These are phyloP conservation scores for Drosophila rhopaloa DNA, from an alignment of 1,140 invertebrate genomes.

Conservation along the genomic window DNA sequence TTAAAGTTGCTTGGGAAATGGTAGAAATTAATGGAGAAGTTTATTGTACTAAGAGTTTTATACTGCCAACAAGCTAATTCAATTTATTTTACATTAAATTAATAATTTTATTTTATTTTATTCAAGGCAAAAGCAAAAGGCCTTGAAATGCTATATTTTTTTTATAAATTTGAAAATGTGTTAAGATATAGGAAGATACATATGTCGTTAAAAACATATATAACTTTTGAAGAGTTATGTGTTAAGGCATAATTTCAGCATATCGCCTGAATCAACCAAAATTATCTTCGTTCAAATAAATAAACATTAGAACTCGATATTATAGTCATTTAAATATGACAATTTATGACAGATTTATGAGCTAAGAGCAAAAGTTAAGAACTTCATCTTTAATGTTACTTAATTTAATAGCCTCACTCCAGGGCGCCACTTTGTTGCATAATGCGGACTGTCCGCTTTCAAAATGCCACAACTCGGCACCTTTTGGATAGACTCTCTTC, in stretches of 20 bases:
- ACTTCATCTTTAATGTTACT: slow-evolving; percentile 22
- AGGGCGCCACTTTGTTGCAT: slow-evolving; percentile 45
- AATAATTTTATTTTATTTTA: no score
- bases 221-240: neutral
- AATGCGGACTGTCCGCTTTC: slow-evolving; percentile 53
- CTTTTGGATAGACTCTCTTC: slow-evolving; percentile 52
- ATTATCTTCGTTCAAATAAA: no score
- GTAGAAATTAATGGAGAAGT: neutral
- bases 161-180: no score
- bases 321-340: neutral
- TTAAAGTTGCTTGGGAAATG: neutral
- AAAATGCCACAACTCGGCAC: slow-evolving; percentile 64
- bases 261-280: no score
- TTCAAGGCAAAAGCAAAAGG: no score
- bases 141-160: no score
- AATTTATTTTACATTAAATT: no score
- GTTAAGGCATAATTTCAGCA: neutral
- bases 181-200: no score
- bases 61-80: no score
- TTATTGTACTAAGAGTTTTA: no score
- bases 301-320: neutral
- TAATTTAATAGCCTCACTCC: slow-evolving; percentile 26
- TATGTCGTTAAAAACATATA: no score
- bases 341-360: neutral
- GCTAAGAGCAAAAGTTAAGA: neutral